A percentile compares a stretch with the other conserved stretches of the same genome.
Conservation (phyloP, 2,797 vertebrate species). For the Pseudocheirus occidentalis region DNA sequence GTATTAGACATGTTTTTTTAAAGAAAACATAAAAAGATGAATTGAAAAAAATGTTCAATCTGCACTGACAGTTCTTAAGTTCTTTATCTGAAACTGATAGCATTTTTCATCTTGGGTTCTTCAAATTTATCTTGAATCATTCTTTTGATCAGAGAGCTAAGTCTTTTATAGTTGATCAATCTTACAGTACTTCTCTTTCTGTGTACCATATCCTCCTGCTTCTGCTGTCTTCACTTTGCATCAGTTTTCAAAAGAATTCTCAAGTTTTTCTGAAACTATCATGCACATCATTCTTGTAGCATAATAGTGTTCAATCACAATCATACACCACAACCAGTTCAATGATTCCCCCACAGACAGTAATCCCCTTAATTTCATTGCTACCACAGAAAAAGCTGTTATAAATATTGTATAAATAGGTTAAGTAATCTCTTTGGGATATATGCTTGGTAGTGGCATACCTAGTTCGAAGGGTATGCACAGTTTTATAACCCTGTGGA, state of each 20-base stretch:
- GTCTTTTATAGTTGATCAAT: too few species aligned
- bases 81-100: too few species aligned
- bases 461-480: neutral
- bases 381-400: neutral
- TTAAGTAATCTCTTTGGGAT: neutral
- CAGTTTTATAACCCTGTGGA: neutral
- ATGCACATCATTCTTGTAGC: neutral
- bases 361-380: neutral
- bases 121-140: too few species aligned
- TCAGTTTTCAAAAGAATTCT: neutral
- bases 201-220: neutral
- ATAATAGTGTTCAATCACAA: neutral
- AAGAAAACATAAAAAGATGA: too few species aligned
- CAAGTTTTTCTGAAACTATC: neutral
- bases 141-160: too few species aligned
- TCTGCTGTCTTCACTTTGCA: neutral
- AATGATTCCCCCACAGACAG: fast-evolving
- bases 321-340: neutral
- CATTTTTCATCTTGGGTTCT: too few species aligned
- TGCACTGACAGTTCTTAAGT: too few species aligned
- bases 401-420: neutral
- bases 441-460: neutral
- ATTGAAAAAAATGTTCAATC: too few species aligned
- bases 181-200: too few species aligned
- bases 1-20: too few species aligned